Conservation (phyloP, 2,888 invertebrate genomes). For the Epirrita christyi region DNA sequence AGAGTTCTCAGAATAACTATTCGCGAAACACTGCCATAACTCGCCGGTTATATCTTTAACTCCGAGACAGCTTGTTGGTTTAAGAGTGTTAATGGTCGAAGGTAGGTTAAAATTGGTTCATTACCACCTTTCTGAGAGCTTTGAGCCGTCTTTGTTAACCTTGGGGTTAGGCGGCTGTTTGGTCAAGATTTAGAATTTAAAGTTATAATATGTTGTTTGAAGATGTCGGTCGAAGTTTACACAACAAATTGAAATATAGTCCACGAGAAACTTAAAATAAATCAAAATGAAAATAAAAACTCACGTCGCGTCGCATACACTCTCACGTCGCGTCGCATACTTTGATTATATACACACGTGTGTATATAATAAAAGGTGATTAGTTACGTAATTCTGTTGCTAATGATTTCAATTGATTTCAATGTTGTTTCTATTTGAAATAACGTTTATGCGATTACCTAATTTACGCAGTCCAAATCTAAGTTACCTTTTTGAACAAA, state of each 20-base stretch:
- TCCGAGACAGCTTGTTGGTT: conserved; percentile 47
- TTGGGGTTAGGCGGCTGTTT: conserved; percentile 44
- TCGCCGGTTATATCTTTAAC: conserved; percentile 19
- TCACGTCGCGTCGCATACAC: too few relatives aligned
- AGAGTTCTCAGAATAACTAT: conserved; percentile 14
- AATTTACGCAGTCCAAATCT: too few relatives aligned
- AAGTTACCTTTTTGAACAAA: too few relatives aligned
- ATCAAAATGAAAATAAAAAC: neutral
- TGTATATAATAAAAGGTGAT: too few relatives aligned
- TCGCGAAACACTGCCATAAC: conserved; percentile 25
- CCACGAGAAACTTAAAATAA: neutral
- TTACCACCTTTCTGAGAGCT: conserved; percentile 59
- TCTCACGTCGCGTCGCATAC: too few relatives aligned
- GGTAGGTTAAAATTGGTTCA: conserved; percentile 58
- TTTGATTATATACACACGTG: too few relatives aligned
- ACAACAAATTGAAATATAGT: conserved; percentile 33
- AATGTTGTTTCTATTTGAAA: too few relatives aligned
- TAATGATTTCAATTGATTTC: too few relatives aligned
- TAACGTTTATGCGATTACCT: too few relatives aligned
- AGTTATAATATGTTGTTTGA: conserved; percentile 35
- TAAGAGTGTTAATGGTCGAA: conserved; percentile 53
- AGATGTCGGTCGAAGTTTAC: conserved; percentile 32
- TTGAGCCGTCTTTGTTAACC: conserved; percentile 57
- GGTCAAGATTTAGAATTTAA: conserved; percentile 48
- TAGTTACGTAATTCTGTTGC: too few relatives aligned